Conservation (phyloP, 2,888 invertebrate species). For the Eudemis profundana region DNA sequence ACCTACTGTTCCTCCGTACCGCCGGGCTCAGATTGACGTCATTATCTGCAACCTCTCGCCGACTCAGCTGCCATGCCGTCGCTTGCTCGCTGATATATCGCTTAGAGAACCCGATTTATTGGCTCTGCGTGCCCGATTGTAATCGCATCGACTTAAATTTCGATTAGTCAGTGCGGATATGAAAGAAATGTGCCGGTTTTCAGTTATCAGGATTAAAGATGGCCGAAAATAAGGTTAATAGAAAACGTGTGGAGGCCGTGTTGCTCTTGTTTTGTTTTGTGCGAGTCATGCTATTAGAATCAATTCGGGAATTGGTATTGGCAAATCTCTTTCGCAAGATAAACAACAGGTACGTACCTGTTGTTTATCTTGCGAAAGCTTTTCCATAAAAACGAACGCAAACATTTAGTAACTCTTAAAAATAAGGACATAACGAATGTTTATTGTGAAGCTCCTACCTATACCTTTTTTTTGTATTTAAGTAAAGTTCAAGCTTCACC, state of each 20-base stretch:
- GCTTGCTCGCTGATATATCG: constrained; percentile 62
- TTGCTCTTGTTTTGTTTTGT: neutral
- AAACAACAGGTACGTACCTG: too few relatives aligned
- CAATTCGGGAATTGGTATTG: neutral
- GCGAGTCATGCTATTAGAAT: neutral
- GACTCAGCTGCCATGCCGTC: constrained; percentile 63
- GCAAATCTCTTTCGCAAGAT: neutral
- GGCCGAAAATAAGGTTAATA: constrained; percentile 8
- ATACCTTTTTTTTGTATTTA: too few relatives aligned
- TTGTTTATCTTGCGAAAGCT: too few relatives aligned
- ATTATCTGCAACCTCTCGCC: constrained; percentile 72
- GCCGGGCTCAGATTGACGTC: constrained; percentile 67
- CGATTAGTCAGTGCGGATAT: constrained; percentile 45
- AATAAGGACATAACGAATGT: too few relatives aligned
- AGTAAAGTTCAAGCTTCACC: too few relatives aligned
- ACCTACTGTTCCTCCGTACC: constrained; percentile 43
- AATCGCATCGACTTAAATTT: constrained; percentile 49
- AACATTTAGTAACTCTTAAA: too few relatives aligned
- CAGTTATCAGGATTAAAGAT: constrained; percentile 25
- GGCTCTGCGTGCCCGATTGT: constrained; percentile 63
- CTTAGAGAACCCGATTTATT: constrained; percentile 67
- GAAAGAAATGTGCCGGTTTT: constrained; percentile 37
- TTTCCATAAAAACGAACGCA: too few relatives aligned
- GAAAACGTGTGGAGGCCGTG: neutral
- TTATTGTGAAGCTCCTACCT: too few relatives aligned